Evolutionary conservation across 2,113 vertebrate genomes (phyloP), one percentile per base, ranked within the genome.

Genomic region (Pollimyrus isidori): DNA sequence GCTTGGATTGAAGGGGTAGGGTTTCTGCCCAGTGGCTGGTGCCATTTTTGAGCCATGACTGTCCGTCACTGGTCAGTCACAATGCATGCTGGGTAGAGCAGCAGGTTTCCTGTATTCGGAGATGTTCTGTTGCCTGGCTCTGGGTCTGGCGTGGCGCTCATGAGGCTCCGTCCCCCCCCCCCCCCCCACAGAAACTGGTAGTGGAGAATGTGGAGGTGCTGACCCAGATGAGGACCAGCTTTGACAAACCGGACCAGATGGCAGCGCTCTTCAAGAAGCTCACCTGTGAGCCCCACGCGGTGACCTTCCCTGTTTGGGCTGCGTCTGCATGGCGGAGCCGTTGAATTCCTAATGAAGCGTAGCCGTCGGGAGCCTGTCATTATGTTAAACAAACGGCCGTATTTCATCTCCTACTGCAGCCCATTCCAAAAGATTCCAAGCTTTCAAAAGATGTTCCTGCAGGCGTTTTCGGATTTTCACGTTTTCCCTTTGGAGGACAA

Each of bases 191-290:
- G 98, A 99, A 99, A 98, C 97, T 99, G 91, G 98, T 99, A 91
- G 98, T 99, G 89, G 98, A 99, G 90, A 99, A 99, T 0, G 96
- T 99, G 94, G 98, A 99, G 93, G 98, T 99, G 88, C 92, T 99
- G 93, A 99, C 97, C 91, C 98, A 99, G 94, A 99, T 99, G 98
- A 97, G 98, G 96, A 99, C 98, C 91, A 99, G 98, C 95, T 99
- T 99, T 0, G 98, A 99, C 95, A 99, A 99, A 93, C 98, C 98
- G 13, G 98, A 99, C 39, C 98, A 99, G 94, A 99, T 99, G 98
- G 97, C 97, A 17, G 98, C 98, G 0, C 97, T 99, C 30, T 99
- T 99, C 93, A 99, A 99, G 94, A 97, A 98, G 93, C 96, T 99
- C 91, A 96, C 98, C 89, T 99, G 98, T 99, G 94, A 90, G 96